Evolutionary conservation across 2,797 vertebrate genomes (phyloP).

Genomic region (Heterohyrax brucei): DNA sequence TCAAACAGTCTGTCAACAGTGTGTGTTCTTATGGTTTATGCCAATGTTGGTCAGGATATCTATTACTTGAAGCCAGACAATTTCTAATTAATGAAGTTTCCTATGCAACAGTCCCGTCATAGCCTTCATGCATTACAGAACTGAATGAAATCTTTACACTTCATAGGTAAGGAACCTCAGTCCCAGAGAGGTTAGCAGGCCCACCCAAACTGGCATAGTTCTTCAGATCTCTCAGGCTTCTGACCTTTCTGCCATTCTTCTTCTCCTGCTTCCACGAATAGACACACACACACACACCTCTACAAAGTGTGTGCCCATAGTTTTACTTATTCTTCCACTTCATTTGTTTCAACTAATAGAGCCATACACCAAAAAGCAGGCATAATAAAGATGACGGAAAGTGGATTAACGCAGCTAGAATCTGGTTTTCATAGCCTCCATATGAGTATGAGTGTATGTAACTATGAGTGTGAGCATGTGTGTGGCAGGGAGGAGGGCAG

Average conservation of each 20-base stretch:
- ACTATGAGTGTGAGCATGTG: not conserved
- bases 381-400: not conserved
- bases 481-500: not conserved
- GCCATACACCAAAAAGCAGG: not conserved
- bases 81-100: not conserved
- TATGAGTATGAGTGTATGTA: not conserved
- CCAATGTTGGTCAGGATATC: slow-evolving; percentile 2
- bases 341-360: not conserved
- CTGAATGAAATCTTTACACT: not conserved
- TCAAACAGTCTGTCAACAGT: not conserved
- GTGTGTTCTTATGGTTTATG: not conserved
- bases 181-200: not conserved
- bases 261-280: not conserved
- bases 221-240: not conserved
- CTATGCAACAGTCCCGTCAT: not conserved
- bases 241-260: not conserved
- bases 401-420: not conserved
- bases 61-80: not conserved
- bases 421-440: not conserved
- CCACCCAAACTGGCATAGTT: not conserved
- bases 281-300: not conserved
- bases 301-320: not conserved
- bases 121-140: not conserved
- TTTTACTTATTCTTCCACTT: not conserved
- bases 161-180: not conserved